Conservation (phyloP, 2,797 vertebrate species). For the Mus caroli region DNA sequence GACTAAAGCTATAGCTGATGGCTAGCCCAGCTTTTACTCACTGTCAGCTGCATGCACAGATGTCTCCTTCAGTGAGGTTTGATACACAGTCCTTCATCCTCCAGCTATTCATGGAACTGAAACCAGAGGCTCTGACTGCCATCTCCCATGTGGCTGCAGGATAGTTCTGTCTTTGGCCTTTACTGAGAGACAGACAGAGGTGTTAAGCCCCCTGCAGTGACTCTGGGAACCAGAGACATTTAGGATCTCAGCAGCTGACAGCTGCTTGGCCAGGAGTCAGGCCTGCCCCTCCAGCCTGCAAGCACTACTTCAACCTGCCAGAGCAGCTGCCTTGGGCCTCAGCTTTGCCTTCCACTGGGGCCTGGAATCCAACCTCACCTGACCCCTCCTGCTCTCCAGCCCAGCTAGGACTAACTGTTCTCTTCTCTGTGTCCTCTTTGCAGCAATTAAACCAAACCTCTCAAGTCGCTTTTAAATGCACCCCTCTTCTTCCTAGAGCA, state of each 20-base stretch:
- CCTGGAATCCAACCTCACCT: slow-evolving; percentile 18
- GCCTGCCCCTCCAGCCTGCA: background rate
- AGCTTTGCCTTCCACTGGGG: background rate
- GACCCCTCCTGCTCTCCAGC: background rate
- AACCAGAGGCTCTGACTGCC: background rate
- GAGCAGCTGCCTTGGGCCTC: slow-evolving; percentile 49
- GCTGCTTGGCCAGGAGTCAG: background rate
- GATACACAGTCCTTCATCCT: background rate
- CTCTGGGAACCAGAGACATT: background rate
- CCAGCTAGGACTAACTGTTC: slow-evolving; percentile 6
- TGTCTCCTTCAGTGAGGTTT: background rate
- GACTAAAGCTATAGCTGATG: background rate
- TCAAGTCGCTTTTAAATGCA: background rate
- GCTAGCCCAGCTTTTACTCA: background rate
- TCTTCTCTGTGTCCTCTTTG: background rate
- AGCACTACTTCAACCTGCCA: background rate
- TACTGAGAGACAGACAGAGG: background rate
- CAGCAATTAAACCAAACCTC: background rate
- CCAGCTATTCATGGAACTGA: background rate
- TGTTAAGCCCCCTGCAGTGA: background rate
- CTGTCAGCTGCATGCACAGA: too few relatives aligned
- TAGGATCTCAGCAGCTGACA: background rate
- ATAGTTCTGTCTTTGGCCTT: slow-evolving; percentile 4
- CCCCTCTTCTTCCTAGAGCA: background rate
- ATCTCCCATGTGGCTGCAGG: background rate